Evolutionary conservation across 2,797 vertebrate genomes (phyloP), one percentile per base, ranked within the genome.

Genomic region (Apogon talboti): DNA sequence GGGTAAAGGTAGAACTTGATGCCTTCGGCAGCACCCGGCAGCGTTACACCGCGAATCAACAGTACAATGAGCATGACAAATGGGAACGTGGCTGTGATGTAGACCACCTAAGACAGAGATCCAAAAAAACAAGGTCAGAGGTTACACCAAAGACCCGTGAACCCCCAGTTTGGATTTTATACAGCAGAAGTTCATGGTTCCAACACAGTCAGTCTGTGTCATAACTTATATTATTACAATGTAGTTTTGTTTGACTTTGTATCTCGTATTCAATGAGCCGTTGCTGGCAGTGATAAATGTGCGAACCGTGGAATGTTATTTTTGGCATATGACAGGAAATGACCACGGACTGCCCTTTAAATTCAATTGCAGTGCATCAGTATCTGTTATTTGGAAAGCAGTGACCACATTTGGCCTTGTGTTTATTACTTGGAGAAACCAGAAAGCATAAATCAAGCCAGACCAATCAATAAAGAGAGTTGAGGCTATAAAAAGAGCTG

Each of bases 1-100:
- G 98, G 98, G 83, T 99, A 99, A 83, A 99, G 93, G 81, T 99
- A 99, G 92, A 99, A 99, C 85, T 95, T 97, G 93, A 99, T 99
- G 87, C 98, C 98, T 44, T 88, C 93, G 14, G 93, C 76, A 28
- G 97, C 98, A 37, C 98, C 98, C 0, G 98, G 97, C 75, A 99
- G 91, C 2, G 97, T 99, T 80, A 99, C 95, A 0, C 97, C 98
- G 14, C 97, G 96, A 53, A 99, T 94, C 86, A 99, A 88, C 43
- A 99, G 92, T 63, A 99, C 94, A 60, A 98, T 93, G 38, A 99
- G 95, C 98, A 99, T 99, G 79, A 97, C 47, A 13, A 99, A 99
- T 0, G 98, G 98, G 85, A 99, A 99, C 0, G 98, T 99, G 82
- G 98, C 98, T 0, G 98, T 99, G 91, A 99, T 93, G 91, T 99